Percentiles rank a stretch among this genome's conserved stretches.
Conservation (phyloP, 2,888 invertebrate genomes). For the Polyommatus icarus region DNA sequence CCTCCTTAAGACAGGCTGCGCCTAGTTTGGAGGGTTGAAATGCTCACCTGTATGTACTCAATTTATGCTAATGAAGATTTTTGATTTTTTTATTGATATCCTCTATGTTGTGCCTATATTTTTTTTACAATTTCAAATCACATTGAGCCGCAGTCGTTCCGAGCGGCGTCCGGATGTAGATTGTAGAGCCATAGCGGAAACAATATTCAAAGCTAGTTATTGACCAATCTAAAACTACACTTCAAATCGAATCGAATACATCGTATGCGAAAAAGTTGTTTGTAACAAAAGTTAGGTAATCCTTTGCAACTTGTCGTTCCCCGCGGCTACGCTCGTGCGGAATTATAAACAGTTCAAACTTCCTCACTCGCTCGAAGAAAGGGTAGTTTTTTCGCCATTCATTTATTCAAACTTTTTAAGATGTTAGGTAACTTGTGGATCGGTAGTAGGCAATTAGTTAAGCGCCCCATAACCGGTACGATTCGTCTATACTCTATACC, state of each 20-base stretch:
- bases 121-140: neutral
- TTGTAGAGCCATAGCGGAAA: neutral
- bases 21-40: no score
- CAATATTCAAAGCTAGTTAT: constrained; percentile 16
- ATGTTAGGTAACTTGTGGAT: neutral
- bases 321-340: neutral
- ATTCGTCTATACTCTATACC: no score
- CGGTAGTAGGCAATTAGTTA: neutral
- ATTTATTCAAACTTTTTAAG: neutral
- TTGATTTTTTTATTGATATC: no score
- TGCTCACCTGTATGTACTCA: no score
- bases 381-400: neutral
- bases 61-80: no score
- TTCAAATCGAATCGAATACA: constrained; percentile 22
- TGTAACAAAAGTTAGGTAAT: constrained; percentile 18
- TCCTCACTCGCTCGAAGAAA: neutral
- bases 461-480: no score
- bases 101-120: neutral
- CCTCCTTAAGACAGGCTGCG: no score
- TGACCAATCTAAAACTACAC: constrained; percentile 17
- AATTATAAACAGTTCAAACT: constrained; percentile 13
- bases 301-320: constrained; percentile 11
- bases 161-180: neutral
- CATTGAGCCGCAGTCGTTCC: neutral
- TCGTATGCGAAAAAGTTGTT: constrained; percentile 17